Base-by-base conservation (phyloP, 2,797 vertebrate genomes). In the Parotocinclus haroldoi region DNA sequence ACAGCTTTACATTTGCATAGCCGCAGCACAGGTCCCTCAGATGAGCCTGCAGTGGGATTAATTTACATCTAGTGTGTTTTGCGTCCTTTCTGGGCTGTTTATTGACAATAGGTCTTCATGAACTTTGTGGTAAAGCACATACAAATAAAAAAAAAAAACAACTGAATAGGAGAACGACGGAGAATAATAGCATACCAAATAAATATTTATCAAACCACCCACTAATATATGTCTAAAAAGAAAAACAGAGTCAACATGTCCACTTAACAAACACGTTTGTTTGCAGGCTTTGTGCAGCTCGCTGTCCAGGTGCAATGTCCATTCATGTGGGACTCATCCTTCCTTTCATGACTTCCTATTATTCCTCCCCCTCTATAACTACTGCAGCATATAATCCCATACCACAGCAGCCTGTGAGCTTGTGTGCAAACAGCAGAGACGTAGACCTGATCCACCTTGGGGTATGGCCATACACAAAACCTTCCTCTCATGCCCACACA, bases 391-490 rank as follows among this genome's bases (percentile, higher is more conserved):
- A 89, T 89, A 71, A 79, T 78, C 68, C 72, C 65, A 69, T 71
- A 79, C 69, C 78, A 72, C 75, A 70, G 84, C 85, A 88, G 88
- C 60, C 86, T 84, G 80, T 87, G 85, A 88, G 88, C 60, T 87
- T 84, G 80, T 87, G 85, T 86, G 88, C 87, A 90, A 91, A 90
- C 83, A 84, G 73, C 75, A 49, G 70, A 86, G 90, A 92, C 89
- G 93, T 91, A 84, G 76, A 84, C 87, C 86, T 82, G 16, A 86
- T 83, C 79, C 86, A 85, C 85, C 89, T 80, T 67, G 82, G 89
- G 88, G 88, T 83, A 88, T 84, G 87, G 89, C 86, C 87, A 85
- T 85, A 85, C 72, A 88, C 87, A 89, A 89, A 75, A 83, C 86
- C 81, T 82, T 82, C 82, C 80, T 86, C 85, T 65, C 0, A 10